A percentile compares a stretch with the other conserved stretches of the same genome.
Evolutionary conservation across 2,113 vertebrate species (phyloP).

Genomic region (Eubucco bourcierii): DNA sequence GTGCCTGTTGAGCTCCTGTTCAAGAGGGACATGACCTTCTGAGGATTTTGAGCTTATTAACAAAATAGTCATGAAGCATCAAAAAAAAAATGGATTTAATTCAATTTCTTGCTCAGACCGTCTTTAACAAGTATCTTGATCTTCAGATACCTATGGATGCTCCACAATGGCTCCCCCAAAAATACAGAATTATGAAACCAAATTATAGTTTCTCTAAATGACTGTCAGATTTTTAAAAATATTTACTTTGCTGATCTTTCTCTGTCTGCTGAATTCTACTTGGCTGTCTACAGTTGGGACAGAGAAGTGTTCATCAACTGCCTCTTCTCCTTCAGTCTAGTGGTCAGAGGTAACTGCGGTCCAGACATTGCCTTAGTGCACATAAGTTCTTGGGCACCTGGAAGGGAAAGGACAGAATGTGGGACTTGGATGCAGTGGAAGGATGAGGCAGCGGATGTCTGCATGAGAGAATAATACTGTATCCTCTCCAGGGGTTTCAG

Average conservation of each 20-base stretch:
- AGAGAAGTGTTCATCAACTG: neutral
- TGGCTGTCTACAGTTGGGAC: neutral
- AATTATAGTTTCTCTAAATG: neutral
- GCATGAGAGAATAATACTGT: neutral
- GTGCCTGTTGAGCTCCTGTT: neutral
- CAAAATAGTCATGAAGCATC: neutral
- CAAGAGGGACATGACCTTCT: neutral
- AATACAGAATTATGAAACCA: neutral
- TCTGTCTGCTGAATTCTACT: neutral
- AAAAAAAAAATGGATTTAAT: neutral
- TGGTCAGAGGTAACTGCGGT: neutral
- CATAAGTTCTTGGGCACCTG: accelerated
- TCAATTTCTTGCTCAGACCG: neutral
- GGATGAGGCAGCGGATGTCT: neutral
- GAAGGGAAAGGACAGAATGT: neutral
- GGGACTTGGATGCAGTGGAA: neutral
- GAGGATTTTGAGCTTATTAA: neutral
- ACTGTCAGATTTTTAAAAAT: neutral
- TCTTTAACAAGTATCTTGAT: neutral
- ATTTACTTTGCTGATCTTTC: neutral
- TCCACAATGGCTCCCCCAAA: neutral
- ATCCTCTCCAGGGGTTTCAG: neutral
- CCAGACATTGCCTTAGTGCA: neutral
- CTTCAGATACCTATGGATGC: neutral
- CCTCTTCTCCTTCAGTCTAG: neutral